These are phyloP conservation scores for Drosophila tropicalis DNA, from an alignment of 1,140 invertebrate species.

Conservation along the genomic window DNA sequence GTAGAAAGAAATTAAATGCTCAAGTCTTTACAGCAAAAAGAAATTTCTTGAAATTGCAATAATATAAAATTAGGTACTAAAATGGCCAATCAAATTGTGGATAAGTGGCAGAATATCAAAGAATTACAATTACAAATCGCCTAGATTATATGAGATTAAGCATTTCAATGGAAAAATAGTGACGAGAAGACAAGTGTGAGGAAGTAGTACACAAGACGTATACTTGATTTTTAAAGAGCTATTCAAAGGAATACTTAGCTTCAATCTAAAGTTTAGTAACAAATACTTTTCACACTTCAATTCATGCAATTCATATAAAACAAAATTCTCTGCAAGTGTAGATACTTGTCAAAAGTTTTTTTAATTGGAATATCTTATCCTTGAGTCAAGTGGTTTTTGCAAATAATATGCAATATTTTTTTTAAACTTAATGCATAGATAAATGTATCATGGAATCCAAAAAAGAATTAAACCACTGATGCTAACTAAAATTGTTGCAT, in stretches of 20 bases:
- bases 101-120: too few species aligned
- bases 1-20: neutral
- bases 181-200: too few species aligned
- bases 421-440: neutral
- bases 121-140: too few species aligned
- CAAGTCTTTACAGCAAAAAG: neutral
- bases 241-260: too few species aligned
- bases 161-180: too few species aligned
- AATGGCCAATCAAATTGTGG: neutral
- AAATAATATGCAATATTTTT: slow-evolving; percentile 1
- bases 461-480: neutral
- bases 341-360: neutral
- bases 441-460: neutral
- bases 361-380: neutral
- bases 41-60: neutral
- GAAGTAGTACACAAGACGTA: too few species aligned
- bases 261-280: too few species aligned
- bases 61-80: neutral
- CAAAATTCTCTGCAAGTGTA: neutral
- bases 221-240: neutral
- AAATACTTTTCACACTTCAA: too few species aligned
- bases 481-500: neutral
- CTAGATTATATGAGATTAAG: too few species aligned
- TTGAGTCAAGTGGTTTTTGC: neutral
- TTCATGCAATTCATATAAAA: neutral